Conservation (phyloP, 2,888 invertebrate genomes). For the Synanthedon vespiformis region DNA sequence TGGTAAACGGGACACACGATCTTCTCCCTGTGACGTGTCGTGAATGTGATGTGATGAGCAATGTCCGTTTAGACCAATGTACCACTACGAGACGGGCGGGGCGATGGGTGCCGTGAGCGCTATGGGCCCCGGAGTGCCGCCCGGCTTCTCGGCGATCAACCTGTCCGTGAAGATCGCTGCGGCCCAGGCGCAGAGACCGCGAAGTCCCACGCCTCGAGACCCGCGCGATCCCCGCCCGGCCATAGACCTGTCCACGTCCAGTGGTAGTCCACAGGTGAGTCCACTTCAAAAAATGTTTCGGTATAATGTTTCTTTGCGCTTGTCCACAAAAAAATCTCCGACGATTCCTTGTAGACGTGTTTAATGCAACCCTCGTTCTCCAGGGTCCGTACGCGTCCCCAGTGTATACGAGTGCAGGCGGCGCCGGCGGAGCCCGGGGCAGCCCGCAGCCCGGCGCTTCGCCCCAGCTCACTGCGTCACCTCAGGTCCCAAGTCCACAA, state of each 20-base stretch:
- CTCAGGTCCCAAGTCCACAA: constrained; percentile 91
- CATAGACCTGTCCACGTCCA: constrained; percentile 88
- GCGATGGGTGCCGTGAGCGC: constrained; percentile 73
- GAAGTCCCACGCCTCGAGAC: constrained; percentile 80
- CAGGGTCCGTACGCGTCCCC: constrained; percentile 83
- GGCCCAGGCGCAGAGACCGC: constrained; percentile 77
- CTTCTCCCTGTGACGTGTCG: background rate
- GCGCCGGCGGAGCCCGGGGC: constrained; percentile 77
- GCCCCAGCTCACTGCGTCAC: constrained; percentile 84
- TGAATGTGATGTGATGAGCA: background rate
- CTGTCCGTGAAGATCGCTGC: constrained; percentile 87
- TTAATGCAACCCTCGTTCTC: constrained; percentile 30
- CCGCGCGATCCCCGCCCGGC: constrained; percentile 85
- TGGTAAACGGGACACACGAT: background rate
- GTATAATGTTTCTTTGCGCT: constrained; percentile 1
- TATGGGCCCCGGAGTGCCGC: constrained; percentile 76
- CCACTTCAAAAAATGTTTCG: too few species aligned
- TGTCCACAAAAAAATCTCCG: constrained; percentile 1
- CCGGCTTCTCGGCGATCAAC: constrained; percentile 85
- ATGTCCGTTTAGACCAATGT: constrained; percentile 77
- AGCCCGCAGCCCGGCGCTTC: constrained; percentile 89
- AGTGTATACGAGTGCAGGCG: constrained; percentile 80
- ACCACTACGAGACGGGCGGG: constrained; percentile 80
- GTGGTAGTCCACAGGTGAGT: constrained; percentile 87
- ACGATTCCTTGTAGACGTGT: constrained; percentile 20